phyloP scores from a whole-genome alignment of 2,113 vertebrate species.

The Loxodonta africana region DNA sequence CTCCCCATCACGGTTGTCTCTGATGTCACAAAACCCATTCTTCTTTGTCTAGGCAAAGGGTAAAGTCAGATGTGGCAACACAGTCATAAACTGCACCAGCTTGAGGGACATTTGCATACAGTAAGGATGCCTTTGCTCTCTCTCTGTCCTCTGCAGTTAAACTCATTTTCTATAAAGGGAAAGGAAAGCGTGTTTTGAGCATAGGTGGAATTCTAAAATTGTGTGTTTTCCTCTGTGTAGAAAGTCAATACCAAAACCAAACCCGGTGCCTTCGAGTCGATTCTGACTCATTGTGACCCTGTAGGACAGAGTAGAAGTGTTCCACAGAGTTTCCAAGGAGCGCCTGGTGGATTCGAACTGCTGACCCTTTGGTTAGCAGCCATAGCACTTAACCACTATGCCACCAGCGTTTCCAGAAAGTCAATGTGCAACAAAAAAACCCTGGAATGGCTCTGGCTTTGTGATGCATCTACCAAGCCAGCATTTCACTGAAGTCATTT shows the following conservation, averaged over 20 bases:
- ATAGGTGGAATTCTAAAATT: conserved; percentile 24
- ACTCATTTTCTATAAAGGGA: neutral
- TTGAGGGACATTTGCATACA: neutral
- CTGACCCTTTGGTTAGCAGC: too few species aligned
- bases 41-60: conserved; percentile 55
- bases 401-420: too few species aligned
- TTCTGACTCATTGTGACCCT: too few species aligned
- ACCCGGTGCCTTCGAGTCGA: too few species aligned
- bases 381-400: too few species aligned
- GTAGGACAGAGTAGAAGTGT: too few species aligned
- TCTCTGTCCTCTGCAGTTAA: conserved; percentile 42
- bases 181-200: neutral
- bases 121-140: neutral
- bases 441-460: neutral
- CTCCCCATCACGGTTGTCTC: neutral
- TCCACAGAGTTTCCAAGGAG: too few species aligned
- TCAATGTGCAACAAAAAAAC: neutral
- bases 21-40: conserved; percentile 66
- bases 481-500: neutral
- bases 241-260: neutral
- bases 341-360: too few species aligned
- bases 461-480: neutral
- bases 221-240: neutral
- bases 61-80: conserved; percentile 21
- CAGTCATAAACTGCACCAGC: neutral